Evolutionary conservation across 2,113 vertebrate species (phyloP).

Genomic region (Rhegmatorhina hoffmannsi): DNA sequence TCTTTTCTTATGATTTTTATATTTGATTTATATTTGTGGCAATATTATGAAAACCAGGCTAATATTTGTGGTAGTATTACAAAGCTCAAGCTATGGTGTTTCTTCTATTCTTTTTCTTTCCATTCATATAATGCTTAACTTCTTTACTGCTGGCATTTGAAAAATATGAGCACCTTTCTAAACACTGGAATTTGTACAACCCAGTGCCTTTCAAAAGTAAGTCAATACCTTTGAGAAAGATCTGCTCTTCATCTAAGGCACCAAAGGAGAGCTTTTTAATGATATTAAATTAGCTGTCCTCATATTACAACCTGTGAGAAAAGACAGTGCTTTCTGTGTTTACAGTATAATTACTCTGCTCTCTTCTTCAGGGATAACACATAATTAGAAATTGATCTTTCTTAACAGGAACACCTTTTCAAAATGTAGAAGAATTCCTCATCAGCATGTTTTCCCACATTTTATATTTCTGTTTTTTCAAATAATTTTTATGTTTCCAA

Average conservation of each 20-base stretch:
- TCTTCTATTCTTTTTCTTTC: not conserved
- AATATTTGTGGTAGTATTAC: not conserved
- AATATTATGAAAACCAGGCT: not conserved
- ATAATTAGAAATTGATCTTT: conserved; percentile 12
- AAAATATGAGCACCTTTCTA: conserved; percentile 41
- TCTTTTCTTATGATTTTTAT: not conserved
- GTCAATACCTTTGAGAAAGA: conserved; percentile 67
- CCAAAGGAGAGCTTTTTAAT: conserved; percentile 47
- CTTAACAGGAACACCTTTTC: not conserved
- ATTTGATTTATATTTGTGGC: not conserved
- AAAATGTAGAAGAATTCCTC: not conserved
- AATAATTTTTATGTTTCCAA: not conserved
- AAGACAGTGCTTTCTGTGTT: conserved; percentile 21
- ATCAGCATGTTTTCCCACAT: not conserved
- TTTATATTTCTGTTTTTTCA: not conserved
- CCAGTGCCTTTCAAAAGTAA: conserved; percentile 48
- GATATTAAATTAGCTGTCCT: conserved; percentile 42
- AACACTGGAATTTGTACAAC: not conserved
- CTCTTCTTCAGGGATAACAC: conserved; percentile 38
- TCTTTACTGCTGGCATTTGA: not conserved
- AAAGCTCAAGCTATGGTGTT: not conserved
- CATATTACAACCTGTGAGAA: conserved; percentile 30
- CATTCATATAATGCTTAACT: not conserved
- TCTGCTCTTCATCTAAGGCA: conserved; percentile 44
- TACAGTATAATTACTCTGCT: not conserved